Evolutionary conservation across 2,113 vertebrate species (phyloP).

Genomic region (Chlamydotis undulata): DNA sequence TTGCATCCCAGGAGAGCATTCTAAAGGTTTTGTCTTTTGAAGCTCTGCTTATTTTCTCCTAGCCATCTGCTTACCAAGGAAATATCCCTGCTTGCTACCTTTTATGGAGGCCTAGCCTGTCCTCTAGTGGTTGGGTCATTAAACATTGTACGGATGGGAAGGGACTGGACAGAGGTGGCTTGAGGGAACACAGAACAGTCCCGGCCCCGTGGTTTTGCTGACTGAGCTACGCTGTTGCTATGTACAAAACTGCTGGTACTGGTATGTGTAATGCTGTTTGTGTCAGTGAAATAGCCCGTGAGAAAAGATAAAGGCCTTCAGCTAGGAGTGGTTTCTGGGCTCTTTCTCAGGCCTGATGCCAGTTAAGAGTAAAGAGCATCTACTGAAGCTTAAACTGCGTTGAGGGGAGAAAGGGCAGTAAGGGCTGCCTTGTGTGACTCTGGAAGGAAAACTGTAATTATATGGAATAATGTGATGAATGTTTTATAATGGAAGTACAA

Average conservation of each 20-base stretch:
- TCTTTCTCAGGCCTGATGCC: background rate
- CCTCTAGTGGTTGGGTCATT: conserved; percentile 1
- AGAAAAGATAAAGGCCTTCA: background rate
- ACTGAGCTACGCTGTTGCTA: background rate
- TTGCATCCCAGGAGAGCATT: background rate
- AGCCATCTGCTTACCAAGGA: background rate
- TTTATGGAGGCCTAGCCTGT: background rate
- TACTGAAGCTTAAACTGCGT: background rate
- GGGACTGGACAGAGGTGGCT: background rate
- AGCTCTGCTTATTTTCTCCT: background rate
- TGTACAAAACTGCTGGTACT: background rate
- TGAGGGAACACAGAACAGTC: background rate
- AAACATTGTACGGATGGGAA: background rate
- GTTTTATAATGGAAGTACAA: background rate
- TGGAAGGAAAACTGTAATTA: background rate
- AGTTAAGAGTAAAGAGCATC: background rate
- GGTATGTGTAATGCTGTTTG: background rate
- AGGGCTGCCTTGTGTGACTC: background rate
- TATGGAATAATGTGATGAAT: background rate
- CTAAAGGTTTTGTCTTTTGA: background rate
- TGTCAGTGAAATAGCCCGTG: background rate
- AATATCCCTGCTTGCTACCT: background rate
- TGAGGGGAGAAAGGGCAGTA: background rate
- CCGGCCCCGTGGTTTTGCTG: background rate
- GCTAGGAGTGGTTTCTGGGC: background rate